Percentiles rank a stretch among this genome's conserved stretches.
These are phyloP conservation scores for Danio tinwini DNA, from an alignment of 2,797 vertebrate genomes.

Conservation along the genomic window DNA sequence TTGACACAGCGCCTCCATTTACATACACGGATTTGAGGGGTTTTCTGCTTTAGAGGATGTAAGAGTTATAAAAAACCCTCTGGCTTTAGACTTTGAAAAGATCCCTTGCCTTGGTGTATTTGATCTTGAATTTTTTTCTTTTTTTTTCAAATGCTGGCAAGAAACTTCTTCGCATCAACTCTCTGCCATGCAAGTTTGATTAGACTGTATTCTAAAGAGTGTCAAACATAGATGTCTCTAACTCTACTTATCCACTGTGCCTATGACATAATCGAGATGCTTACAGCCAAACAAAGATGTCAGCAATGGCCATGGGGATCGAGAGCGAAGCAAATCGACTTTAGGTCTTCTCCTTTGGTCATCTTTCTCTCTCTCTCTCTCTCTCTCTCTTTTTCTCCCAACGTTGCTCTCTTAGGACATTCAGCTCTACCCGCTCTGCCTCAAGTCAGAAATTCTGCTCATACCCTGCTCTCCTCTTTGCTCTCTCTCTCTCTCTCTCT, in stretches of 20 bases:
- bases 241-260: slow-evolving; percentile 37
- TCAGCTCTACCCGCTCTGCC: not conserved
- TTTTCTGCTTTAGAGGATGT: slow-evolving; percentile 55
- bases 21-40: slow-evolving; percentile 33
- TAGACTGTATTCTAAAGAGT: slow-evolving; percentile 46
- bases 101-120: slow-evolving; percentile 17
- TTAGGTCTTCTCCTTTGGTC: slow-evolving; percentile 5
- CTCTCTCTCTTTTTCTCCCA: slow-evolving; percentile 53
- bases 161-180: slow-evolving; percentile 26
- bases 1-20: slow-evolving; percentile 10
- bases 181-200: slow-evolving; percentile 47
- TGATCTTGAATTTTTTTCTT: slow-evolving; percentile 42
- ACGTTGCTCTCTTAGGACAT: slow-evolving; percentile 9
- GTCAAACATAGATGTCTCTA: not conserved
- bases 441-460: slow-evolving; percentile 31
- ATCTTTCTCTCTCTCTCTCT: slow-evolving; percentile 50
- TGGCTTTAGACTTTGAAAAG: slow-evolving; percentile 38
- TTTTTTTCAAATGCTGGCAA: not conserved
- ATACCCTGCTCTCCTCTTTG: slow-evolving; percentile 28
- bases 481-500: slow-evolving; percentile 54
- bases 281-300: slow-evolving; percentile 39
- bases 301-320: not conserved
- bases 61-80: slow-evolving; percentile 50
- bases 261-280: slow-evolving; percentile 23
- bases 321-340: not conserved